A percentile compares a stretch with the other conserved stretches of the same genome.
These are phyloP conservation scores for Dicyrtomina minuta DNA, from an alignment of 2,888 invertebrate genomes.

Conservation along the genomic window DNA sequence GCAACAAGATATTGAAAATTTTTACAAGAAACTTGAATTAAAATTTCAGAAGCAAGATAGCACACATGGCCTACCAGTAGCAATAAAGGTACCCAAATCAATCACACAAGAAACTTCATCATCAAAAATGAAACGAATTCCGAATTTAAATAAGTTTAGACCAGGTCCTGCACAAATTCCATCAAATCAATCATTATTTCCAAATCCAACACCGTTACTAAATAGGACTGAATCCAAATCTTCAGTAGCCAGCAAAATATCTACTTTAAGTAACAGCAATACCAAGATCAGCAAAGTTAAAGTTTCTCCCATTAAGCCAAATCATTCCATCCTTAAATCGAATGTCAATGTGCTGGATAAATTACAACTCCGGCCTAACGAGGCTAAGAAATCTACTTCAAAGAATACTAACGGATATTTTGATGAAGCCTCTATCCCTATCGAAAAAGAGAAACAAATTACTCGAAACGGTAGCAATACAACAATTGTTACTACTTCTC, in stretches of 20 bases:
- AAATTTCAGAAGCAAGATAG: not conserved
- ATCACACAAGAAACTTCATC: constrained; percentile 6
- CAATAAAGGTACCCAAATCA: not conserved
- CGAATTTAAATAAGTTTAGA: not conserved
- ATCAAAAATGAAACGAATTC: constrained; percentile 3
- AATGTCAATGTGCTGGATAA: too few relatives aligned
- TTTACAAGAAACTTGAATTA: constrained; percentile 22
- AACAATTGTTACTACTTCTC: too few relatives aligned
- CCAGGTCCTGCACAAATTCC: not conserved
- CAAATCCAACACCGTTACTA: not conserved
- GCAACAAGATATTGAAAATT: constrained; percentile 22
- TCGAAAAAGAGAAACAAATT: too few relatives aligned
- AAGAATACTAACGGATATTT: too few relatives aligned
- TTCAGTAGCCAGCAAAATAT: not conserved
- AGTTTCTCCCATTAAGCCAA: too few relatives aligned
- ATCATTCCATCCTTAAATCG: too few relatives aligned
- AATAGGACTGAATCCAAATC: not conserved
- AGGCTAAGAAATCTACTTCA: too few relatives aligned
- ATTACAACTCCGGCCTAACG: too few relatives aligned
- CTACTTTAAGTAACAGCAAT: too few relatives aligned
- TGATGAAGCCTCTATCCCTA: too few relatives aligned
- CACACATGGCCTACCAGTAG: not conserved
- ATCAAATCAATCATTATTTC: not conserved
- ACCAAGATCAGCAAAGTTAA: too few relatives aligned
- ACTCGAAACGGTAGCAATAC: too few relatives aligned